These are phyloP conservation scores for Erpornis zantholeuca DNA, from an alignment of 2,113 vertebrate genomes.

Conservation along the genomic window DNA sequence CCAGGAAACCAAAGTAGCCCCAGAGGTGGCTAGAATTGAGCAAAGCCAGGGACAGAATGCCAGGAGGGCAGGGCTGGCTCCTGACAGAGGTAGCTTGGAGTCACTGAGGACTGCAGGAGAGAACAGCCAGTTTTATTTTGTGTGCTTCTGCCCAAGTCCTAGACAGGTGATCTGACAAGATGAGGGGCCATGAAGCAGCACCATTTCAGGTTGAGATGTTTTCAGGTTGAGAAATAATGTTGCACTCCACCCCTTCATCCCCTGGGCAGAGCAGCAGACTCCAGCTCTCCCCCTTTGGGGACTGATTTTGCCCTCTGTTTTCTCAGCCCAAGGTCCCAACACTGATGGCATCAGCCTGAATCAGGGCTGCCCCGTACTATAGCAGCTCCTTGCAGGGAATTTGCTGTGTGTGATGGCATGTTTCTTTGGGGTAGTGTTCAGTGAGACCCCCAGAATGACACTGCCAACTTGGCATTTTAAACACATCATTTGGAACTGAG, in stretches of 20 bases:
- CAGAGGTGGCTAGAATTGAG: background rate
- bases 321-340: background rate
- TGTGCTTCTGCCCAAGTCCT: background rate
- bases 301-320: background rate
- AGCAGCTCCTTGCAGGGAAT: background rate
- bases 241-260: background rate
- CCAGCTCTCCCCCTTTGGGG: fast-evolving
- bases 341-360: background rate
- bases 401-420: fast-evolving
- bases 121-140: background rate
- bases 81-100: background rate
- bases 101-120: background rate
- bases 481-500: fast-evolving
- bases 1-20: background rate
- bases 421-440: background rate
- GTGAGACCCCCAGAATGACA: background rate
- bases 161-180: background rate
- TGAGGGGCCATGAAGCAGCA: fast-evolving
- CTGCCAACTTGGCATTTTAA: background rate
- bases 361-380: background rate
- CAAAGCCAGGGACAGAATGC: background rate
- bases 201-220: background rate
- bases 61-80: background rate
- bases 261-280: background rate
- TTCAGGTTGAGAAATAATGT: background rate